Base-by-base conservation (phyloP, 2,797 vertebrate genomes). In the Mionectes olivaceus region DNA sequence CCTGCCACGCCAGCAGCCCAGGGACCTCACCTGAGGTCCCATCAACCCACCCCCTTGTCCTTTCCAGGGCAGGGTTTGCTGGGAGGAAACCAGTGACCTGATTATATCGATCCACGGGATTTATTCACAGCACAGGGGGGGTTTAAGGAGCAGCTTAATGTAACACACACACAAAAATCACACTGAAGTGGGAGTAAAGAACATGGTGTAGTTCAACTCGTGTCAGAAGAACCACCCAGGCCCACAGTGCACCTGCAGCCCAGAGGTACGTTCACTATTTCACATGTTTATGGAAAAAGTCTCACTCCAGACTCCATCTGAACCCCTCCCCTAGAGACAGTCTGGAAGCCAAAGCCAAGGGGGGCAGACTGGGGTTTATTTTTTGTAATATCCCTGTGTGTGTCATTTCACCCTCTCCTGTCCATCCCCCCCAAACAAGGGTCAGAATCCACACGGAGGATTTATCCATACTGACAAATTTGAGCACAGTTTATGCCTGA, bases 131-230 rank as follows among this genome's bases (percentile, higher is more conserved):
- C 32, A 21, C 1, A 6, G 28, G 23, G 43, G 68, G 16, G 27
- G 78, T 23, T 33, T 19, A 71, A 80, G 65, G n/a, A 92, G 41
- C 33, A 52, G 37, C 43, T 90, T 49, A 46, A 25, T 3, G 18
- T 13, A 71, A 76, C 18, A 30, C 8, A 46, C 23, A 50, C 8
- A 37, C 2, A 47, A 37, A 50, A 78, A 67, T 9, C 2, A 43
- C 25, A 22, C 7, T 10, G 9, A 44, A 28, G 28, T 2, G 33
- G 32, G 21, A 37, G 37, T 11, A n/a, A 74, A 71, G 55, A 59
- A 16, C 69, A 5, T 2, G 0, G 24, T 3, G 46, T 4, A 46
- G 52, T 4, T 46, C 15, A 35, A 53, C 37, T 7, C 0, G 0
- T 3, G 18, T 11, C 25, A 49, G 30, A 71, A 68, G 53, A 5